A percentile compares a stretch with the other conserved stretches of the same genome.
Conservation (phyloP, 2,797 vertebrate genomes). For the Eutrigla gurnardus region DNA sequence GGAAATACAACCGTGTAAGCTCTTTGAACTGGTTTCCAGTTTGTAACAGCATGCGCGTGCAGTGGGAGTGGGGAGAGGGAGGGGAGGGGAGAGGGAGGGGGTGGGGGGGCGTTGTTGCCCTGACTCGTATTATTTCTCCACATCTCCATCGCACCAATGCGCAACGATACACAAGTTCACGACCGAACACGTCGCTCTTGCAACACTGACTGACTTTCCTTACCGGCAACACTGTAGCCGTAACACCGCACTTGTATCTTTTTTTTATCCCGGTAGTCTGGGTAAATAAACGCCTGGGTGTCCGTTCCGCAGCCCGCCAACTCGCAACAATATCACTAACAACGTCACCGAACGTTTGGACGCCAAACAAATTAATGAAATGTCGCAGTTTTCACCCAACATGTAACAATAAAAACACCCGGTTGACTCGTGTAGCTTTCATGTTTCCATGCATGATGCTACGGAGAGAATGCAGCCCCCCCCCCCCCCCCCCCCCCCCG, state of each 20-base stretch:
- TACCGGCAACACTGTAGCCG: not conserved
- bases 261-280: not conserved
- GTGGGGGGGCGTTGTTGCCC: not conserved
- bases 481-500: not conserved
- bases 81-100: not conserved
- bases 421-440: constrained; percentile 5
- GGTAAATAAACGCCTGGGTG: constrained; percentile 9
- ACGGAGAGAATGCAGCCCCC: constrained; percentile 33
- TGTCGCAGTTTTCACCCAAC: constrained; percentile 36
- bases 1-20: constrained; percentile 18
- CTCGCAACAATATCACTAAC: constrained; percentile 22
- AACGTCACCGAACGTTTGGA: constrained; percentile 5
- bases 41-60: constrained; percentile 6
- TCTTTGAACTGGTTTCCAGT: constrained; percentile 19
- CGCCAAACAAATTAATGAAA: not conserved
- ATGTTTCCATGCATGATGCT: constrained; percentile 47
- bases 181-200: too few relatives aligned
- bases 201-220: not conserved
- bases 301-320: constrained; percentile 49
- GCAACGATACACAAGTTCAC: constrained; percentile 26
- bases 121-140: constrained; percentile 10
- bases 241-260: constrained; percentile 25
- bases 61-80: not conserved
- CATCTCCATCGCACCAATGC: constrained; percentile 31
- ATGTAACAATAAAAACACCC: not conserved